A percentile compares a stretch with the other conserved stretches of the same genome.
phyloP scores from a whole-genome alignment of 2,888 invertebrate genomes.

The Plusia festucae region DNA sequence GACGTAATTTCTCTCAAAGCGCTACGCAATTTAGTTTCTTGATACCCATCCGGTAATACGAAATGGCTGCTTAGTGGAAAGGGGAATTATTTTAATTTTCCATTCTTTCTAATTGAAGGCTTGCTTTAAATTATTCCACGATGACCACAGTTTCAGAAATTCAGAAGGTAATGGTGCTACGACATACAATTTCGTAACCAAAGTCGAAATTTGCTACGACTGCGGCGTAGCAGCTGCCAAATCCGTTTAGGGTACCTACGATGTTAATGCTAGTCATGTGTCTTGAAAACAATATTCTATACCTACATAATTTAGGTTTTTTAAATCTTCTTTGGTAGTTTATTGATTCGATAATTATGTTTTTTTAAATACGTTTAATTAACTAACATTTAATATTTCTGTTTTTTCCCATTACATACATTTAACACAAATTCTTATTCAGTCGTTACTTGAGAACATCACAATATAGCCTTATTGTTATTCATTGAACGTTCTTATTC shows the following conservation, averaged over 20 bases:
- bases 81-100: background rate
- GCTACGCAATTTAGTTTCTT: constrained; percentile 34
- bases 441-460: constrained; percentile 1
- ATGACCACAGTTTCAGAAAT: background rate
- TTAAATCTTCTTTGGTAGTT: too few species aligned
- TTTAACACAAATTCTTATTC: background rate
- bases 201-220: background rate
- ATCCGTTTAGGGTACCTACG: too few species aligned
- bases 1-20: constrained; percentile 35
- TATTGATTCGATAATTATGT: too few species aligned
- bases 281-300: too few species aligned
- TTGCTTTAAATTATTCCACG: background rate
- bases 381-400: too few species aligned
- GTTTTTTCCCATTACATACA: too few species aligned
- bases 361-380: too few species aligned
- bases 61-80: constrained; percentile 9
- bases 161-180: background rate
- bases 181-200: background rate
- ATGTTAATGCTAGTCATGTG: too few species aligned
- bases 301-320: too few species aligned
- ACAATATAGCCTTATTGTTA: constrained; percentile 29
- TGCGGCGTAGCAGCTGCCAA: background rate
- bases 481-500: constrained; percentile 24
- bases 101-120: background rate
- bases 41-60: constrained; percentile 15